Conservation (phyloP, 1,140 invertebrate species). For the Dysdera silvatica region DNA sequence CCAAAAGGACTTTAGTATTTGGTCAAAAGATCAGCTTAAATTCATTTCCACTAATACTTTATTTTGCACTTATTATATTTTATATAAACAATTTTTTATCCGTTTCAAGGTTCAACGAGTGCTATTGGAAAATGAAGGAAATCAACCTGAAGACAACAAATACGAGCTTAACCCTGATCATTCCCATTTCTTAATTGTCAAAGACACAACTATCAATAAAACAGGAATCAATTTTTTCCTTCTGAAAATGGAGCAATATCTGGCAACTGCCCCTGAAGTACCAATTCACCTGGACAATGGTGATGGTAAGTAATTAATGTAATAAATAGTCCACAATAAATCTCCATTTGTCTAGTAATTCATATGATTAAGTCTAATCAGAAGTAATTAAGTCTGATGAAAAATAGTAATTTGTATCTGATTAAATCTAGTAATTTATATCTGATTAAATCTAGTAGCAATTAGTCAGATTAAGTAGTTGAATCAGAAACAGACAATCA, state of each 20-base stretch:
- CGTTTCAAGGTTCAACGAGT: constrained; percentile 20
- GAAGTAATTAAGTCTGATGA: too few relatives aligned
- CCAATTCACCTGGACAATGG: constrained; percentile 24
- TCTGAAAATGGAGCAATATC: constrained; percentile 31
- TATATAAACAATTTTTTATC: not conserved
- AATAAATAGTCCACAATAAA: not conserved
- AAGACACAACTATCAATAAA: constrained; percentile 31
- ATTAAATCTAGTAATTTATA: too few relatives aligned
- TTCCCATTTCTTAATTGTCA: constrained; percentile 32
- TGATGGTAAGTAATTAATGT: constrained; percentile 9
- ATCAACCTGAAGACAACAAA: constrained; percentile 30
- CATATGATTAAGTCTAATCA: too few relatives aligned
- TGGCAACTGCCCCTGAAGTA: constrained; percentile 22
- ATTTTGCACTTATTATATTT: not conserved
- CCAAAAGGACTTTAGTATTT: too few relatives aligned
- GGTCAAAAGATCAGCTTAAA: too few relatives aligned
- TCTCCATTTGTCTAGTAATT: not conserved
- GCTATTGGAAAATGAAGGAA: constrained; percentile 32
- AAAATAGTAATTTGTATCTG: too few relatives aligned
- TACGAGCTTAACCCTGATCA: constrained; percentile 33
- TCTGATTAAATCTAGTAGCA: too few relatives aligned
- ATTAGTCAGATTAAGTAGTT: too few relatives aligned
- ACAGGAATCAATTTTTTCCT: constrained; percentile 35
- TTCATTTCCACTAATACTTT: too few relatives aligned
- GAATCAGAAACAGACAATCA: too few relatives aligned